These are phyloP conservation scores for Dasysyrphus albostriatus DNA, from an alignment of 2,888 invertebrate genomes.

Conservation along the genomic window DNA sequence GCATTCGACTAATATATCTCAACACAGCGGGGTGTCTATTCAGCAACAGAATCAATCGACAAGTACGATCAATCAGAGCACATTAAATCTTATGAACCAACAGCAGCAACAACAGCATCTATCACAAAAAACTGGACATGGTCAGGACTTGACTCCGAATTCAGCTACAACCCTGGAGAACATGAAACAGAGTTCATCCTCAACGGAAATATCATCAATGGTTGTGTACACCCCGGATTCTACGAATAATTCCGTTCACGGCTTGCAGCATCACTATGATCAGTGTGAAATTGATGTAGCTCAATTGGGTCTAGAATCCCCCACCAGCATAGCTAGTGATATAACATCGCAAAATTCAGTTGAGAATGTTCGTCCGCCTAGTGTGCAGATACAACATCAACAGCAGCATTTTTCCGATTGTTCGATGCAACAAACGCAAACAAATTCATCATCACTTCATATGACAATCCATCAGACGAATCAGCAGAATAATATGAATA, in stretches of 20 bases:
- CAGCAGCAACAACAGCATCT: slow-evolving; percentile 67
- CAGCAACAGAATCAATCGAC: slow-evolving; percentile 63
- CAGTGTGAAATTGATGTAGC: slow-evolving; percentile 93
- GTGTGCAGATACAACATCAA: slow-evolving; percentile 85
- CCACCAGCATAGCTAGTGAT: slow-evolving; percentile 94
- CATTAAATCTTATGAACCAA: slow-evolving; percentile 76
- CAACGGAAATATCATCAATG: slow-evolving; percentile 89
- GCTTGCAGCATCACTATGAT: slow-evolving; percentile 89
- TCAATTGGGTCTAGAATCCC: slow-evolving; percentile 93
- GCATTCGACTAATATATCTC: slow-evolving; percentile 63
- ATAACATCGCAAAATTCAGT: slow-evolving; percentile 90
- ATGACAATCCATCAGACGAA: slow-evolving; percentile 87
- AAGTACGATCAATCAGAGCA: slow-evolving; percentile 58
- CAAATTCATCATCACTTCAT: slow-evolving; percentile 85
- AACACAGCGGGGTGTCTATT: slow-evolving; percentile 63
- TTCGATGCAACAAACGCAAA: slow-evolving; percentile 87
- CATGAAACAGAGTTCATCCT: slow-evolving; percentile 59
- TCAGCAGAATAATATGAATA: slow-evolving; percentile 82
- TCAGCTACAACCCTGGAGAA: slow-evolving; percentile 59
- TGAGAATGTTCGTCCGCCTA: slow-evolving; percentile 86
- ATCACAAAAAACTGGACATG: slow-evolving; percentile 77
- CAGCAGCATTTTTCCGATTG: slow-evolving; percentile 86
- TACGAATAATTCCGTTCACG: slow-evolving; percentile 92
- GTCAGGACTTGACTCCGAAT: slow-evolving; percentile 77
- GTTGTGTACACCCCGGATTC: slow-evolving; percentile 94